Percentiles rank a stretch among this genome's conserved stretches.
phyloP scores from a whole-genome alignment of 2,113 vertebrate species.

The Gasterosteus nipponicus region DNA sequence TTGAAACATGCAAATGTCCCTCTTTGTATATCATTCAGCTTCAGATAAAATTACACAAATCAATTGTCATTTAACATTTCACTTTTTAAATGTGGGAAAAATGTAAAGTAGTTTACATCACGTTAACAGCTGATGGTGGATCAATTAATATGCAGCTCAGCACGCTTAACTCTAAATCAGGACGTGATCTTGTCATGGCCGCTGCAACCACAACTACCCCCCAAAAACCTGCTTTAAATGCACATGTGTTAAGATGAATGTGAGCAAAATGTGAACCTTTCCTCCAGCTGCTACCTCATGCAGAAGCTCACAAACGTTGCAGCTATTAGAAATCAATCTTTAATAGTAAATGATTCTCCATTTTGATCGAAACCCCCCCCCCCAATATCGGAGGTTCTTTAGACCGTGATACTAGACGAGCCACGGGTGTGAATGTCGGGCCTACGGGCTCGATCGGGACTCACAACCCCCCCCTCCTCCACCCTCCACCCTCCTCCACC shows the following conservation, averaged over 20 bases:
- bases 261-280: too few species aligned
- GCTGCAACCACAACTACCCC: neutral
- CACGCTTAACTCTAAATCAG: neutral
- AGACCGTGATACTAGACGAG: slow-evolving; percentile 18
- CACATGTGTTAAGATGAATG: too few species aligned
- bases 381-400: neutral
- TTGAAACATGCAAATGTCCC: neutral
- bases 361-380: neutral
- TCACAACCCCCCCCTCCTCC: neutral
- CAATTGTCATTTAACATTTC: neutral
- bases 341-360: neutral
- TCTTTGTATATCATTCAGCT: neutral
- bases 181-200: neutral
- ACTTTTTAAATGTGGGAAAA: neutral
- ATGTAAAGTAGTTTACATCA: neutral
- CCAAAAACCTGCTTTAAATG: neutral
- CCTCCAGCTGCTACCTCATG: neutral
- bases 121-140: neutral
- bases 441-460: slow-evolving; percentile 12
- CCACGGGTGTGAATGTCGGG: slow-evolving; percentile 34
- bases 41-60: neutral
- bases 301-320: neutral
- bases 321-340: neutral
- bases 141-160: neutral
- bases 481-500: neutral